Conservation (phyloP, 1,140 invertebrate species). For the Nautilus pompilius region DNA sequence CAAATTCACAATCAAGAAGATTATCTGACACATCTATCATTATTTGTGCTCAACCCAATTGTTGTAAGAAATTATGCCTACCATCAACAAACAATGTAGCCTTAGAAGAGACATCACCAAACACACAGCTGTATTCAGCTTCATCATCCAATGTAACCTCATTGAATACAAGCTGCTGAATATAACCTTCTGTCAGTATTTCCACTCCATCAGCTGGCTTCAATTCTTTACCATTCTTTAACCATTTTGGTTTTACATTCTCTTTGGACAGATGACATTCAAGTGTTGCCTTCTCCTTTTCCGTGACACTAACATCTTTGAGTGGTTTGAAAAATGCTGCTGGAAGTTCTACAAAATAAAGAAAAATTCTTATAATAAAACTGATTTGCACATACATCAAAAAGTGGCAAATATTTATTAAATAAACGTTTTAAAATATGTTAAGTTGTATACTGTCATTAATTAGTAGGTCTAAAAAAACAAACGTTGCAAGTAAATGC, state of each 20-base stretch:
- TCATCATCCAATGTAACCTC: slow-evolving; percentile 26
- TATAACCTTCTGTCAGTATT: slow-evolving; percentile 49
- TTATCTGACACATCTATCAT: too few relatives aligned
- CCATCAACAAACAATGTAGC: slow-evolving; percentile 29
- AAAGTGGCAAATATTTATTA: too few relatives aligned
- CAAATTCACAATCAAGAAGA: too few relatives aligned
- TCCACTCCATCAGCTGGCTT: slow-evolving; percentile 35
- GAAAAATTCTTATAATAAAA: too few relatives aligned
- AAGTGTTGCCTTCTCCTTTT: slow-evolving; percentile 38
- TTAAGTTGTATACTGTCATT: too few relatives aligned
- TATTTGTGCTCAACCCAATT: too few relatives aligned
- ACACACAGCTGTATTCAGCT: slow-evolving; percentile 40
- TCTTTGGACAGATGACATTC: slow-evolving; percentile 48
- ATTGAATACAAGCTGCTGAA: slow-evolving; percentile 28
- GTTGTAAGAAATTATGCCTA: too few relatives aligned
- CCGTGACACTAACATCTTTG: slow-evolving; percentile 27
- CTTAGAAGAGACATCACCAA: slow-evolving; percentile 26
- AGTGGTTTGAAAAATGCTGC: slow-evolving; percentile 38
- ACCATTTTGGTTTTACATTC: slow-evolving; percentile 44
- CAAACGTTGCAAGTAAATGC: too few relatives aligned
- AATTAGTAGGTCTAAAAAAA: too few relatives aligned
- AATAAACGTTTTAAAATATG: too few relatives aligned
- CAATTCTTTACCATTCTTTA: slow-evolving; percentile 55
- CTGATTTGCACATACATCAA: too few relatives aligned
- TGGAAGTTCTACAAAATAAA: slow-evolving; percentile 33